Evolutionary conservation across 2,888 invertebrate species (phyloP), one percentile per base, ranked within the genome.

Genomic region (Amphipyra tragopoginis): DNA sequence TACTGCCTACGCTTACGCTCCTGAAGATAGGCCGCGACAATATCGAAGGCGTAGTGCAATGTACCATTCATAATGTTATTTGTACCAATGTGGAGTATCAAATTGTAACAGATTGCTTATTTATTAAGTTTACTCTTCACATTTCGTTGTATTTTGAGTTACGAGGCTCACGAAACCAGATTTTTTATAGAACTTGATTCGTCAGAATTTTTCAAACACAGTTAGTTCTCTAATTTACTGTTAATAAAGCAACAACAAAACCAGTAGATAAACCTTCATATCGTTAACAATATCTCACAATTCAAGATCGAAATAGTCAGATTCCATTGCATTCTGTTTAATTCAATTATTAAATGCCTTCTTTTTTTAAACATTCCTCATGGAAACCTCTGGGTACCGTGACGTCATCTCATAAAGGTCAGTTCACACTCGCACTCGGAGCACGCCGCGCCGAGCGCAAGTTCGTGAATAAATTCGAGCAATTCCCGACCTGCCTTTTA

Each of bases 401-500:
- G 56, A 59, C 59, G 56, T 71, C 64, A 60, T 68, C 65, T 63
- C 66, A 79, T 75, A 72, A 81, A 81, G 81, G 72, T 67, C 55
- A 64, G 67, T 72, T 68, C 75, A 67, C 64, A 81, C 70, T 66
- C 72, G 72, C 59, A 77, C 74, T 34, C 72, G 56, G 63, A 75
- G 71, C 67, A 75, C 72, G 77, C 65, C 65, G 59, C 55, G 57
- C 61, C 57, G 53, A 45, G 58, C 55, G 59, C 69, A 58, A 75
- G 65, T 81, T 83, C 84, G 86, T 89, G 88, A 89, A 88, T 89
- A 90, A 90, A 90, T 89, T 87, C 86, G 52, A 80, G 84, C 86
- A 86, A 90, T 90, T 81, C 86, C 80, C 79, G 73, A 72, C 85
- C 79, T 81, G 83, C 81, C 75, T 88, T 90, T 90, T 90, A 90